A percentile compares a stretch with the other conserved stretches of the same genome.
Evolutionary conservation across 2,113 vertebrate genomes (phyloP).

Genomic region (Maccullochella peelii): DNA sequence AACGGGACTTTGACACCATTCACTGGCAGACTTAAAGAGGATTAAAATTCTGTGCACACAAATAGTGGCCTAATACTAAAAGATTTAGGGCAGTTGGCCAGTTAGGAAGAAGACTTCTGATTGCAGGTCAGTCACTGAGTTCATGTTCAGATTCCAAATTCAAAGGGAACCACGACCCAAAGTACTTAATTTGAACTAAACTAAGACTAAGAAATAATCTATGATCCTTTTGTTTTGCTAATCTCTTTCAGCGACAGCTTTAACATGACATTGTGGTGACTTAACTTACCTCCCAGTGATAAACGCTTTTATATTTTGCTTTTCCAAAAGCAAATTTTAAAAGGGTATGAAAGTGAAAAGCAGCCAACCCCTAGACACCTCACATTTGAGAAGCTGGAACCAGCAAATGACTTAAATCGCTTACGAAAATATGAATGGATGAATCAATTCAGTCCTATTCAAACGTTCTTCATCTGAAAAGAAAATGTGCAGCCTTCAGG

Average conservation of each 20-base stretch:
- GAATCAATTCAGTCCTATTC: not conserved
- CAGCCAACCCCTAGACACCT: no score
- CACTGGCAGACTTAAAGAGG: constrained; percentile 35
- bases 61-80: constrained; percentile 13
- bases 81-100: constrained; percentile 46
- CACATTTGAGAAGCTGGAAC: no score
- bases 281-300: no score
- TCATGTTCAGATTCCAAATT: not conserved
- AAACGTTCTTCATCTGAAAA: not conserved
- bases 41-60: constrained; percentile 42
- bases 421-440: no score
- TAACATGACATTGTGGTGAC: no score
- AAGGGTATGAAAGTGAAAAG: not conserved
- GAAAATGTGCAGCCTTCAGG: not conserved
- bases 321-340: not conserved
- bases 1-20: constrained; percentile 22
- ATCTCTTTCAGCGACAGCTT: no score
- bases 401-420: no score
- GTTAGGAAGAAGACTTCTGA: not conserved
- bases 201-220: no score
- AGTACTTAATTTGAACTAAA: not conserved
- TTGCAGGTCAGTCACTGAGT: not conserved
- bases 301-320: no score
- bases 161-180: not conserved
- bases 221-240: no score